Percentiles rank a stretch among this genome's conserved stretches.
Evolutionary conservation across 2,113 vertebrate species (phyloP).

Genomic region (Zosterops pallidus): DNA sequence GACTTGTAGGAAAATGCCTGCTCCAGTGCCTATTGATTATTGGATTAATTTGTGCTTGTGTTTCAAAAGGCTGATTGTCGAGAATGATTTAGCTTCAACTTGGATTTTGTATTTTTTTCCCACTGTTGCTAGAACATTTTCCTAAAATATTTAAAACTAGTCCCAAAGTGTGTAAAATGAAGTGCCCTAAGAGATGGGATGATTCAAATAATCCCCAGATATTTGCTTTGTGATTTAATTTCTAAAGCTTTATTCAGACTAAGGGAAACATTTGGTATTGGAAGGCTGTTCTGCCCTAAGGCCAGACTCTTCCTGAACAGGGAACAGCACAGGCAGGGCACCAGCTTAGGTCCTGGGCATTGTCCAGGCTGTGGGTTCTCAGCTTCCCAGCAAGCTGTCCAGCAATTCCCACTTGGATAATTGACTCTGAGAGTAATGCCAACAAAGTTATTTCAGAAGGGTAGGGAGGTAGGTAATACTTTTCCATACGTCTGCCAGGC

Average conservation of each 20-base stretch:
- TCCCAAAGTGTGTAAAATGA: background rate
- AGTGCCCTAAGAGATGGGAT: background rate
- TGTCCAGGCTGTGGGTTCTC: background rate
- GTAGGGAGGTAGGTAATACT: background rate
- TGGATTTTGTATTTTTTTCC: background rate
- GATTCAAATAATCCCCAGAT: background rate
- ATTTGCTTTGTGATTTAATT: background rate
- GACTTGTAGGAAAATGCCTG: background rate
- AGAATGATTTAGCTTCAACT: background rate
- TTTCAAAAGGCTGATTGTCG: background rate
- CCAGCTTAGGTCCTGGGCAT: background rate
- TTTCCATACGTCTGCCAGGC: background rate
- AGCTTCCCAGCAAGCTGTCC: background rate
- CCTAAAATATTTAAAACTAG: background rate
- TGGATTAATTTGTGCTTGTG: background rate
- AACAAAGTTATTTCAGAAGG: background rate
- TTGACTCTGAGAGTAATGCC: background rate
- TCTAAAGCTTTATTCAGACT: background rate
- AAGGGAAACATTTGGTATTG: background rate
- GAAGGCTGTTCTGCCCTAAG: background rate
- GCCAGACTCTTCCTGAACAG: background rate
- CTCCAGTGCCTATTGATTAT: background rate
- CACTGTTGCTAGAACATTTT: fast-evolving
- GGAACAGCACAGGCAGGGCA: background rate
- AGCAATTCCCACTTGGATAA: background rate